A percentile compares a stretch with the other conserved stretches of the same genome.
Conservation (phyloP, 2,888 invertebrate genomes). For the Leuctra nigra region DNA sequence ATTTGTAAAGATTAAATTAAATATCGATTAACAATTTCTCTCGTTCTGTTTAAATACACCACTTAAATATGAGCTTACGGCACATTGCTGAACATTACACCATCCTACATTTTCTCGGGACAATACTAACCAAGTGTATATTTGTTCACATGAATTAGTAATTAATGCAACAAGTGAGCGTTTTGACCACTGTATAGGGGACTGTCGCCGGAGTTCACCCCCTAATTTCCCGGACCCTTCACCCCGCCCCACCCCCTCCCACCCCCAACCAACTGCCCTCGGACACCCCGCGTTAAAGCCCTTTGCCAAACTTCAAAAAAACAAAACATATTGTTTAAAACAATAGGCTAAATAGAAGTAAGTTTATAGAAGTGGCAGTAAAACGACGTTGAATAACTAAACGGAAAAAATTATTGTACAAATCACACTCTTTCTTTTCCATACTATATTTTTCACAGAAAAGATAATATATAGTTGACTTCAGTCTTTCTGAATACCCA, state of each 20-base stretch:
- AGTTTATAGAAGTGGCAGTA: background rate
- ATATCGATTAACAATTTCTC: too few species aligned
- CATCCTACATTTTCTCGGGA: background rate
- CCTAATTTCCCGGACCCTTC: background rate
- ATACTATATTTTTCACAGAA: too few species aligned
- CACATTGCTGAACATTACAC: too few species aligned
- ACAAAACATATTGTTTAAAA: background rate
- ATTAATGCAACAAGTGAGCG: constrained; percentile 14
- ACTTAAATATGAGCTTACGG: too few species aligned
- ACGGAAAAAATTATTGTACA: background rate
- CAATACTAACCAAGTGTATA: constrained; percentile 10
- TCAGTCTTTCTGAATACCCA: too few species aligned
- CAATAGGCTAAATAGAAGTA: background rate
- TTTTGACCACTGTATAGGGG: constrained; percentile 7
- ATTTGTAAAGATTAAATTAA: too few species aligned
- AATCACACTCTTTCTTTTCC: background rate
- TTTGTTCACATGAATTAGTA: constrained; percentile 17
- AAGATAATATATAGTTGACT: too few species aligned
- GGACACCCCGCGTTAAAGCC: background rate
- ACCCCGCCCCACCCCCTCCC: background rate
- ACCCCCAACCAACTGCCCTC: too few species aligned
- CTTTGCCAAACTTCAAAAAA: background rate
- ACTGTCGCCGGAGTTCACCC: constrained; percentile 4
- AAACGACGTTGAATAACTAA: background rate
- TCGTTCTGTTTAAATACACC: too few species aligned